Percentiles rank a stretch among this genome's conserved stretches.
Evolutionary conservation across 2,888 invertebrate species (phyloP).

Genomic region (Acleris sparsana): DNA sequence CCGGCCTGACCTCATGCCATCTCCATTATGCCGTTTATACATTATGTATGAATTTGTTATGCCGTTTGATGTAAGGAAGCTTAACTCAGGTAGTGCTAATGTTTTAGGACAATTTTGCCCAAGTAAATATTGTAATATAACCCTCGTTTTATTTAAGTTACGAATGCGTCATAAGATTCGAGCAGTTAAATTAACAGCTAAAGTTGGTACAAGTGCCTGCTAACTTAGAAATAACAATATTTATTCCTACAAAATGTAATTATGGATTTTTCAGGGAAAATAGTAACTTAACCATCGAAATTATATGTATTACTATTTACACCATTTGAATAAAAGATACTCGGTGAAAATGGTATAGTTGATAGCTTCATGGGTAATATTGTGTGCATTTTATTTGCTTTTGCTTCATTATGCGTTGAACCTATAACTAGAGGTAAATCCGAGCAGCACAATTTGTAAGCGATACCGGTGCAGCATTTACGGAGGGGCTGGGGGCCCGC

Average conservation of each 20-base stretch:
- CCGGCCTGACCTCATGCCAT: slow-evolving; percentile 80
- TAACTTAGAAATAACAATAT: background rate
- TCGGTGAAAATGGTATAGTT: too few species aligned
- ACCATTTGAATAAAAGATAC: too few species aligned
- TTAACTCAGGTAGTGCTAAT: slow-evolving; percentile 76
- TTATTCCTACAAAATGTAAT: background rate
- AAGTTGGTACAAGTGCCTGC: background rate
- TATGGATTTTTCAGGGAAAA: background rate
- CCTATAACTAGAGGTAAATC: slow-evolving; percentile 13
- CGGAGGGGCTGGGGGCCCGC: slow-evolving; percentile 11
- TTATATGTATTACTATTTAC: too few species aligned
- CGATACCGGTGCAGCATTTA: slow-evolving; percentile 36
- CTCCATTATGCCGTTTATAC: slow-evolving; percentile 83
- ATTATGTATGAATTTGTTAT: slow-evolving; percentile 84
- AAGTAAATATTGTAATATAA: slow-evolving; percentile 45
- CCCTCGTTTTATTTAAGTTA: slow-evolving; percentile 13
- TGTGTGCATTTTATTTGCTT: background rate
- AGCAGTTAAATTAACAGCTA: slow-evolving; percentile 7
- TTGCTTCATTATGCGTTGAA: too few species aligned
- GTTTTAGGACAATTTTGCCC: slow-evolving; percentile 64
- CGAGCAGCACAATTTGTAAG: slow-evolving; percentile 37
- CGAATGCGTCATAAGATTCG: background rate
- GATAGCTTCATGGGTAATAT: background rate
- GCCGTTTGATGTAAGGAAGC: slow-evolving; percentile 83
- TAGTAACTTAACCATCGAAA: too few species aligned